Evolutionary conservation across 2,113 vertebrate species (phyloP).

Genomic region (Ornithorhynchus anatinus): DNA sequence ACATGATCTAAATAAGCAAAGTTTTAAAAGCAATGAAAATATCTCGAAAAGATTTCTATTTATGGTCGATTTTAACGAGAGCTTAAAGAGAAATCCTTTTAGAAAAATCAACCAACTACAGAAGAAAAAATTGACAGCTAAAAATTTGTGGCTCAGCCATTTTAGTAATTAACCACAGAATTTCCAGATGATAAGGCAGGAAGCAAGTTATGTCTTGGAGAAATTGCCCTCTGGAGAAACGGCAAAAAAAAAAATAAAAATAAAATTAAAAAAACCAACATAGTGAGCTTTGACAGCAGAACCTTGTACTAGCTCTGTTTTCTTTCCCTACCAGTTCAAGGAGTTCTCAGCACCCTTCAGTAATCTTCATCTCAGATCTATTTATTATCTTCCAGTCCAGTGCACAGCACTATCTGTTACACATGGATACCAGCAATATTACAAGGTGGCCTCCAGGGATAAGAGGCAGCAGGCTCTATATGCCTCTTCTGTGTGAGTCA

Average conservation of each 20-base stretch:
- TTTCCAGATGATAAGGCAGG: slow-evolving; percentile 69
- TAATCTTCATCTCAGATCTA: slow-evolving; percentile 76
- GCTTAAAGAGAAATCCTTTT: slow-evolving; percentile 54
- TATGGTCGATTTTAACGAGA: slow-evolving; percentile 63
- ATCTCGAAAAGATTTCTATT: slow-evolving; percentile 45
- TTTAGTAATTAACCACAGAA: slow-evolving; percentile 71
- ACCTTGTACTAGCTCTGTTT: slow-evolving; percentile 51
- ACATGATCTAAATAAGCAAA: slow-evolving; percentile 57
- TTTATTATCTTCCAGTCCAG: slow-evolving; percentile 77
- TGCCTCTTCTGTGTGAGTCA: slow-evolving; percentile 58
- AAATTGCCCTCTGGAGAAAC: slow-evolving; percentile 69
- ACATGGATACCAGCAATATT: slow-evolving; percentile 74
- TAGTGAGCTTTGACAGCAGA: slow-evolving; percentile 68
- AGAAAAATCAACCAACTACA: slow-evolving; percentile 57
- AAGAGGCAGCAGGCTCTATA: slow-evolving; percentile 59
- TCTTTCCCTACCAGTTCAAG: slow-evolving; percentile 67
- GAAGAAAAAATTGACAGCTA: slow-evolving; percentile 50
- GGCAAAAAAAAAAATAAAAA: slow-evolving; percentile 55
- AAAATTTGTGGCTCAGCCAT: slow-evolving; percentile 59
- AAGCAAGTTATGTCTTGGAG: slow-evolving; percentile 60
- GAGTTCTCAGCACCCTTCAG: slow-evolving; percentile 73
- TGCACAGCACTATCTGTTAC: slow-evolving; percentile 78
- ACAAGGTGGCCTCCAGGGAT: slow-evolving; percentile 65
- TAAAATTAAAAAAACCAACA: no score
- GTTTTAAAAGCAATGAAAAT: slow-evolving; percentile 57